Percentiles rank a stretch among this genome's conserved stretches.
phyloP scores from a whole-genome alignment of 37 sponge, comb jelly and placozoan genomes.

The Chondrilla cf. caribensis region DNA sequence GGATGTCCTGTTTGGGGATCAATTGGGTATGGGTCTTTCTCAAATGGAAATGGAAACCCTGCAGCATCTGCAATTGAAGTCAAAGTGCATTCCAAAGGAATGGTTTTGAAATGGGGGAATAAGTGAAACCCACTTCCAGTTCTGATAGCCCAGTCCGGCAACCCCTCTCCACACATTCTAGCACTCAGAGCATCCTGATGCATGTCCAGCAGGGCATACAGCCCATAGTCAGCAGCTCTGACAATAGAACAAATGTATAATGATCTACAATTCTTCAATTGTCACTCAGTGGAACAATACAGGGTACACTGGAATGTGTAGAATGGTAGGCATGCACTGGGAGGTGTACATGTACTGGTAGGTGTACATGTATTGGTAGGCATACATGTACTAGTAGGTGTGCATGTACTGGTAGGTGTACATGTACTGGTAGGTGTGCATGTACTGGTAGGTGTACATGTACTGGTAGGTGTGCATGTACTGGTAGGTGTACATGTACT shows the following conservation, averaged over 20 bases:
- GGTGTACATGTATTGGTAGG: not conserved
- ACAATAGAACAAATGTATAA: not conserved
- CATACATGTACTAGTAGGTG: not conserved
- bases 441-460: not conserved
- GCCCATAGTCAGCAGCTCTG: slow-evolving; percentile 68
- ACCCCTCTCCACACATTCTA: slow-evolving; percentile 85
- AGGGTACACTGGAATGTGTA: not conserved
- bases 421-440: not conserved
- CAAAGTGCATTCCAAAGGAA: not conserved
- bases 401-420: not conserved
- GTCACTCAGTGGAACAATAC: not conserved
- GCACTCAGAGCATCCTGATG: slow-evolving; percentile 81
- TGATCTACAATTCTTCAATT: not conserved
- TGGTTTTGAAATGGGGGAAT: too few relatives aligned
- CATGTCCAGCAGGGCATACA: slow-evolving; percentile 85
- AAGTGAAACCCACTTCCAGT: slow-evolving; percentile 61
- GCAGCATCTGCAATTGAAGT: not conserved
- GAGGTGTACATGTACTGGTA: not conserved
- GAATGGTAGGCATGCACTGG: not conserved
- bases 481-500: not conserved
- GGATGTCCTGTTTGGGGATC: slow-evolving; percentile 67
- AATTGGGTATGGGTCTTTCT: slow-evolving; percentile 14
- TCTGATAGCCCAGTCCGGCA: slow-evolving; percentile 85
- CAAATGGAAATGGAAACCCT: not conserved
- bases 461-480: not conserved